Evolutionary conservation across 2,113 vertebrate genomes (phyloP).

Genomic region (Mionectes macconnelli): DNA sequence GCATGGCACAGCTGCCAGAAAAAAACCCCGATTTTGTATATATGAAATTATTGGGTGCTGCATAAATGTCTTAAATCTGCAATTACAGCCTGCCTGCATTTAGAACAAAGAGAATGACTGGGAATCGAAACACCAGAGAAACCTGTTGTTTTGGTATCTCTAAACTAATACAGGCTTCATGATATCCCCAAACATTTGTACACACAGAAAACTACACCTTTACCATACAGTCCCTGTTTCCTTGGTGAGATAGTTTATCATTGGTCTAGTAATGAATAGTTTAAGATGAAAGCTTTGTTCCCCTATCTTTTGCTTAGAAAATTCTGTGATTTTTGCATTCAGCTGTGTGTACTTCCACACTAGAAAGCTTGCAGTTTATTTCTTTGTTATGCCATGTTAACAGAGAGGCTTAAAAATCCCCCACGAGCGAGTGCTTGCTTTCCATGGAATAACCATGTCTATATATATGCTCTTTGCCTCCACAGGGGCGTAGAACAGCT

Average conservation of each 20-base stretch:
- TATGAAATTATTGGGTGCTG: slow-evolving; percentile 60
- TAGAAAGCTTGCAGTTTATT: not conserved
- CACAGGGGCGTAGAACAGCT: not conserved
- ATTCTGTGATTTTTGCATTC: not conserved
- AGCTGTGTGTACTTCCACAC: not conserved
- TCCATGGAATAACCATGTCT: not conserved
- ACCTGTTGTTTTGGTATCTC: not conserved
- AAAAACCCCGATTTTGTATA: slow-evolving; percentile 17
- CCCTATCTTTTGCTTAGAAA: not conserved
- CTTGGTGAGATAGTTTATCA: not conserved
- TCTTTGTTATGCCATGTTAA: not conserved
- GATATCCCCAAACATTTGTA: not conserved
- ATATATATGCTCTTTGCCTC: not conserved
- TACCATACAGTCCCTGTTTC: not conserved
- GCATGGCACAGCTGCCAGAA: slow-evolving; percentile 52
- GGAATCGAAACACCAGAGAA: slow-evolving; percentile 35
- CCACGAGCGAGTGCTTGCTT: not conserved
- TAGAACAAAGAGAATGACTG: slow-evolving; percentile 61
- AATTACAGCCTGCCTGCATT: slow-evolving; percentile 63
- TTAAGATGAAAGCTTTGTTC: not conserved
- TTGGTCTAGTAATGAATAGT: not conserved
- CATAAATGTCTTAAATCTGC: slow-evolving; percentile 59
- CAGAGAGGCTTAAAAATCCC: not conserved
- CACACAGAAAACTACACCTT: not conserved
- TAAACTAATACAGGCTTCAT: not conserved